Conservation (phyloP, 2,113 vertebrate species). For the Bujurquina vittata region DNA sequence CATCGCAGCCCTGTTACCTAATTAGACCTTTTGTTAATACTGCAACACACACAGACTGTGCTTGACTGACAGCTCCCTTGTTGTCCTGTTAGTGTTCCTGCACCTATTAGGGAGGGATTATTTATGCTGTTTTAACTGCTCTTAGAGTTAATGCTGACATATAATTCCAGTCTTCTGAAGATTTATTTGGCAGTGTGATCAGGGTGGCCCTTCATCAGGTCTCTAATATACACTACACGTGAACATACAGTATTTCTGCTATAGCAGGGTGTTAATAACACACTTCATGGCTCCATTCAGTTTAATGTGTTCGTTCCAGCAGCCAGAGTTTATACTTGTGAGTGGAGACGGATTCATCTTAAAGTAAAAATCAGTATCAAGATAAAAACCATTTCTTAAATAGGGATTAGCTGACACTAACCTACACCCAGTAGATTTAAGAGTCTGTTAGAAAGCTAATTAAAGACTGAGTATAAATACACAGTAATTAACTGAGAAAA, state of each 20-base stretch:
- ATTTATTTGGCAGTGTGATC: not conserved
- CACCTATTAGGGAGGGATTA: not conserved
- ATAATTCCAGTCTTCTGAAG: not conserved
- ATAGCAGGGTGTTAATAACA: not conserved
- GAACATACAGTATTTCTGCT: not conserved
- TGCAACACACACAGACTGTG: not conserved
- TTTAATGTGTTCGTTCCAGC: not conserved
- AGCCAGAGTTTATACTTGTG: too few relatives aligned
- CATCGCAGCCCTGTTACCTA: not conserved
- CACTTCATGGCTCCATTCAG: not conserved
- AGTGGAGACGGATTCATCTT: not conserved
- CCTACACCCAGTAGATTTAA: not conserved
- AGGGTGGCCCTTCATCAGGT: not conserved
- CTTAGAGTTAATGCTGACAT: not conserved
- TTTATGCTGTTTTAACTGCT: not conserved
- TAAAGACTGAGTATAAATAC: not conserved
- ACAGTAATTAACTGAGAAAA: not conserved
- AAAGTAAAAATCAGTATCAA: not conserved
- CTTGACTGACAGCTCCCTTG: not conserved
- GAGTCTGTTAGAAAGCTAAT: not conserved
- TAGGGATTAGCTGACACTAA: not conserved
- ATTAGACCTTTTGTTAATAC: constrained; percentile 4
- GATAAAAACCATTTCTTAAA: not conserved
- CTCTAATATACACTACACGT: not conserved
- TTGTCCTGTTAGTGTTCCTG: not conserved